phyloP scores from a whole-genome alignment of 2,113 vertebrate species.

The Lepisosteus osseus region DNA sequence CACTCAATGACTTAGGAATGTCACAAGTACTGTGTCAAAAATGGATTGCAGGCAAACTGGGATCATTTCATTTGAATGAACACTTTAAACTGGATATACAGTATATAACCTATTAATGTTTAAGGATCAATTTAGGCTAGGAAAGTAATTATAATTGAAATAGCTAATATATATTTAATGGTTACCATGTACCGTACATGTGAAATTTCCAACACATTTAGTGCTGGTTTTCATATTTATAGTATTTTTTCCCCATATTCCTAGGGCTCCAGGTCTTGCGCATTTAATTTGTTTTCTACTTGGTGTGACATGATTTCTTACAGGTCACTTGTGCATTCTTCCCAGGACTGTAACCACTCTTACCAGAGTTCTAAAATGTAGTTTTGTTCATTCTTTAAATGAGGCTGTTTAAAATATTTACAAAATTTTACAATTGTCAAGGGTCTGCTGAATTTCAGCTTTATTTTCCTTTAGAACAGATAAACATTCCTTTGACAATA shows the following conservation, averaged over 20 bases:
- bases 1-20: no score
- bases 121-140: not conserved
- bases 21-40: no score
- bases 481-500: conserved; percentile 3
- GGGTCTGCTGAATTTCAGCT: not conserved
- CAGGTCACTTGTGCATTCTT: no score
- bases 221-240: no score
- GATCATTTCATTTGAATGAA: not conserved
- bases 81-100: conserved; percentile 11
- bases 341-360: no score
- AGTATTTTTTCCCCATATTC: no score
- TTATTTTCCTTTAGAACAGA: not conserved
- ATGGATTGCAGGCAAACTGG: not conserved
- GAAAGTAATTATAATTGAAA: conserved; percentile 11
- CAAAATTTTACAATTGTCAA: not conserved
- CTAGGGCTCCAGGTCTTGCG: no score
- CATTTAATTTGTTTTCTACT: no score
- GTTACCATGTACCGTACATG: not conserved
- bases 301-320: no score
- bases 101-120: conserved; percentile 9
- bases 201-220: no score
- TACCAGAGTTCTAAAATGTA: no score
- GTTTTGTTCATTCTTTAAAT: no score
- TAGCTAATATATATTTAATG: conserved; percentile 6
- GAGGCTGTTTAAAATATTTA: not conserved